Percentiles rank a stretch among this genome's conserved stretches.
Conservation (phyloP, 2,797 vertebrate genomes). For the Chaetophractus vellerosus region DNA sequence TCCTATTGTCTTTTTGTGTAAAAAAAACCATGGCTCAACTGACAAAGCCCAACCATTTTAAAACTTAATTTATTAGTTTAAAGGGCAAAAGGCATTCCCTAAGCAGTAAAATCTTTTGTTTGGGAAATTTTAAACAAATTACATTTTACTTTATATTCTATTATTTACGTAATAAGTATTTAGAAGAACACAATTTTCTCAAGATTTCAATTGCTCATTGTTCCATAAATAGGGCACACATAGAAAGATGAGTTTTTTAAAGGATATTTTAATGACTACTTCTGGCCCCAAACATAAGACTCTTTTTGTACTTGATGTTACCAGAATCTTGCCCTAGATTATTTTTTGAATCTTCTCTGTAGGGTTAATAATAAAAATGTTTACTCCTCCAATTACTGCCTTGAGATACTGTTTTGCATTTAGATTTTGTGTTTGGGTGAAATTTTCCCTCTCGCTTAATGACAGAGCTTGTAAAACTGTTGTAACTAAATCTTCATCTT, state of each 20-base stretch:
- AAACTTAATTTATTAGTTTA: constrained; percentile 80
- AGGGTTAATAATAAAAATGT: constrained; percentile 63
- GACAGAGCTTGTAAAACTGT: constrained; percentile 31
- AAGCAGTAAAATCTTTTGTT: constrained; percentile 84
- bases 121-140: constrained; percentile 84
- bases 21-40: constrained; percentile 73
- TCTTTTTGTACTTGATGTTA: constrained; percentile 54
- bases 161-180: constrained; percentile 83
- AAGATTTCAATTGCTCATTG: constrained; percentile 80
- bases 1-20: constrained; percentile 80
- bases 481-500: neutral
- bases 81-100: constrained; percentile 76
- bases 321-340: constrained; percentile 35
- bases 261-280: constrained; percentile 76
- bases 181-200: constrained; percentile 82
- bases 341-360: constrained; percentile 49
- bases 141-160: constrained; percentile 83
- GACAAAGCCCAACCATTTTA: constrained; percentile 81
- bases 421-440: constrained; percentile 60
- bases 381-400: neutral
- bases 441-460: constrained; percentile 18
- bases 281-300: constrained; percentile 64
- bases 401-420: constrained; percentile 48
- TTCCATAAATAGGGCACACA: constrained; percentile 86
- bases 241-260: constrained; percentile 58